These are phyloP conservation scores for Mola mola DNA, from an alignment of 2,113 vertebrate species.

Conservation along the genomic window DNA sequence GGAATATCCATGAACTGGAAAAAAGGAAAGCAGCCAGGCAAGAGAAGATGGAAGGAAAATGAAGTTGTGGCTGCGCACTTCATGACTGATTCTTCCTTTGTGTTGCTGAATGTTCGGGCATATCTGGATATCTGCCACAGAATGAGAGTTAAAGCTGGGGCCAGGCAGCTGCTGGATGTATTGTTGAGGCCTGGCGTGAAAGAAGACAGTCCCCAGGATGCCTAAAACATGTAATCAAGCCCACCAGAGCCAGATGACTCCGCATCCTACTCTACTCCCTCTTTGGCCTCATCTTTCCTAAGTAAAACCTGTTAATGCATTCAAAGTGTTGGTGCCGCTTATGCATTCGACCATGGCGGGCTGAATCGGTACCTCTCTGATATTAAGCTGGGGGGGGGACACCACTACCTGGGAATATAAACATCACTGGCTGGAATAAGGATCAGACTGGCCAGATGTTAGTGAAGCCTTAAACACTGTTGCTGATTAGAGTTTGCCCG, in stretches of 20 bases:
- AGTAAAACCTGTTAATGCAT: too few species aligned
- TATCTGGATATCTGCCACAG: background rate
- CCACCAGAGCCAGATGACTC: too few species aligned
- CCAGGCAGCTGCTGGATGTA: too few species aligned
- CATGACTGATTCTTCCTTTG: too few species aligned
- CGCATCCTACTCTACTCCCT: too few species aligned
- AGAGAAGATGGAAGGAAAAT: constrained; percentile 22
- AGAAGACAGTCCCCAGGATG: too few species aligned
- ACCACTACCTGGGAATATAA: background rate
- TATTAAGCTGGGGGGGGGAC: constrained; percentile 27
- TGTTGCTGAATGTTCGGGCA: background rate
- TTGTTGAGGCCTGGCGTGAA: too few species aligned
- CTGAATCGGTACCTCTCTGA: constrained; percentile 8
- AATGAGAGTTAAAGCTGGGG: background rate
- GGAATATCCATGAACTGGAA: constrained; percentile 24
- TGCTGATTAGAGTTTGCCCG: constrained; percentile 49
- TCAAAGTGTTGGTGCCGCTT: too few species aligned
- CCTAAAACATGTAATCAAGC: too few species aligned
- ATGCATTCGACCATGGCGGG: too few species aligned
- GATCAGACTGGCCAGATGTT: constrained; percentile 51
- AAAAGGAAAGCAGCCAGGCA: background rate
- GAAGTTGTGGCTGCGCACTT: background rate
- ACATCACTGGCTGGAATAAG: constrained; percentile 12
- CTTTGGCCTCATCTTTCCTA: too few species aligned
- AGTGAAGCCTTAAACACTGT: constrained; percentile 33